Evolutionary conservation across 2,888 invertebrate genomes (phyloP).

Genomic region (Orgyia antiqua): DNA sequence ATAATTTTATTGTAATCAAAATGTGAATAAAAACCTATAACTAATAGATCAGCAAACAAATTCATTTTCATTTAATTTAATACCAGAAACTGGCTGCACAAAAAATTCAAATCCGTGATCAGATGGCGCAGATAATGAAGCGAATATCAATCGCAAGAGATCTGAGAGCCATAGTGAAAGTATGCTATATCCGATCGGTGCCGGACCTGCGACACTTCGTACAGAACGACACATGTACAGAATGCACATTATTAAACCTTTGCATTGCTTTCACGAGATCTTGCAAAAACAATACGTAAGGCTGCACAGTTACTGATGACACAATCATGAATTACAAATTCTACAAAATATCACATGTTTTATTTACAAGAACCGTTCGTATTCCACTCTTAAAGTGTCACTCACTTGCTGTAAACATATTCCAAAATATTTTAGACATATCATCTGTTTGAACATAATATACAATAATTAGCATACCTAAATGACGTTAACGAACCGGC

Average conservation of each 20-base stretch:
- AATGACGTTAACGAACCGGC: constrained; percentile 70
- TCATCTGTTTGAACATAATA: constrained; percentile 51
- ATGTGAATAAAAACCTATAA: too few relatives aligned
- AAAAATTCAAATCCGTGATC: constrained; percentile 42
- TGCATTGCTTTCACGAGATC: constrained; percentile 47
- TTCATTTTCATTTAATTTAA: too few relatives aligned
- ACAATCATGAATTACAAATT: constrained; percentile 24
- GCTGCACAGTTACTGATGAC: constrained; percentile 15
- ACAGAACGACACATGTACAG: constrained; percentile 37
- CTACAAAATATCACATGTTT: constrained; percentile 19
- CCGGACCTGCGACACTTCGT: constrained; percentile 48
- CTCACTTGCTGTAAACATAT: constrained; percentile 11
- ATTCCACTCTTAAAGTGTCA: constrained; percentile 13
- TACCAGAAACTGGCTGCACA: too few relatives aligned
- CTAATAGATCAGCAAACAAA: too few relatives aligned
- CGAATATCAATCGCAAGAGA: constrained; percentile 52
- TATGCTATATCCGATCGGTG: constrained; percentile 42
- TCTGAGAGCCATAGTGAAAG: constrained; percentile 59
- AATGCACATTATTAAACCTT: constrained; percentile 45
- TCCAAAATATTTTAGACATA: constrained; percentile 23
- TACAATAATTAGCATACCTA: constrained; percentile 66
- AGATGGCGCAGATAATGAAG: constrained; percentile 50
- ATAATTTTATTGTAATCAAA: too few relatives aligned
- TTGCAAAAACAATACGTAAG: constrained; percentile 30
- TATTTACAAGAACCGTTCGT: too few relatives aligned